Base-by-base conservation (phyloP, 2,888 invertebrate genomes). In the Cantharis flavilabris region DNA sequence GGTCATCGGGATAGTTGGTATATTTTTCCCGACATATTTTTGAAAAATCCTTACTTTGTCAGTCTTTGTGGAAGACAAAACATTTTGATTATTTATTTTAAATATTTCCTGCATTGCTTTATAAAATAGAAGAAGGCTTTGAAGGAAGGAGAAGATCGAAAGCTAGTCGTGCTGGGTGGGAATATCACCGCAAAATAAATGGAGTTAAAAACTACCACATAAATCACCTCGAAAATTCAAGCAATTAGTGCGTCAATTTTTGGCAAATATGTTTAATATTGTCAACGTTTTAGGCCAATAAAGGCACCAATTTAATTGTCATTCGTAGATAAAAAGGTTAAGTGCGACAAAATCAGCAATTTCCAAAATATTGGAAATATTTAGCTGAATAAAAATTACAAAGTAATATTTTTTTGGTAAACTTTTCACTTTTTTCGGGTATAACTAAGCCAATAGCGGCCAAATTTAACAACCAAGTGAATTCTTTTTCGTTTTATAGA, bases 231-330 rank as follows among this genome's bases (percentile, higher is more conserved):
- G 65, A 67, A 67, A 67, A 67, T 67, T 67, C 65, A 23, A 67
- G 26, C 26, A 67, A 67, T 67, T 67, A 67, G 65, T 82, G 82
- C 82, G 84, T 84, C 81, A 82, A 80, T 85, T 86, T 49, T 86
- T 86, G 86, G 86, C 86, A 86, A 67, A 86, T 83, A 85, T 85
- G 84, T 82, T 76, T 82, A 74, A 74, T 84, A 82, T 83, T 84
- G 82, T 84, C 82, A 76, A 76, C 73, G 71, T 73, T 72, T 76
- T 81, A 83, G 80, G 82, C 82, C 82, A 76, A 62, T 78, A 73
- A 85, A 84, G 84, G 85, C 84, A 84, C 83, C 72, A 77, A 67
- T 67, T 23, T 67, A 26, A 49, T 49, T 49, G 49, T 49, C 49
- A 49, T 49, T 49, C 4, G 49, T 49, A 49, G 49, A 7, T 49